Conservation (phyloP, 2,888 invertebrate species). For the Diaphora mendica region DNA sequence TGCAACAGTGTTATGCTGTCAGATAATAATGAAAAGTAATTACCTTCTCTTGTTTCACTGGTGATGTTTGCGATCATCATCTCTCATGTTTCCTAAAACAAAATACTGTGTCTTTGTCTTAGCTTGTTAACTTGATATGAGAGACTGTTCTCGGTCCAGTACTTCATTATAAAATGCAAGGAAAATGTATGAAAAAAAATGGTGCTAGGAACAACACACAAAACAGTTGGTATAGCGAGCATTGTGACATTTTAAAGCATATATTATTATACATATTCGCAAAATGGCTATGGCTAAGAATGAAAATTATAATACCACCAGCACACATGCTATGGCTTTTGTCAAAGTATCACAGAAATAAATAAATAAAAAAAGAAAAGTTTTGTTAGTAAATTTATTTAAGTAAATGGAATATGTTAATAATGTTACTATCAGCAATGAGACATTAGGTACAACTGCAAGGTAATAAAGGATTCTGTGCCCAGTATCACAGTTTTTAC, state of each 20-base stretch:
- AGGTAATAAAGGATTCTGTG: neutral
- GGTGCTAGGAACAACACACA: neutral
- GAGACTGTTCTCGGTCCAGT: neutral
- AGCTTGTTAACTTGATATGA: conserved; percentile 21
- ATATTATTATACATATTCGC: neutral
- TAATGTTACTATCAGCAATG: neutral
- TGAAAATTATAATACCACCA: neutral
- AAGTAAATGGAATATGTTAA: neutral
- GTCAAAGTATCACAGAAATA: neutral
- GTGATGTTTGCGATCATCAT: conserved; percentile 50
- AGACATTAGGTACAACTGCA: neutral
- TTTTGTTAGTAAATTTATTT: neutral
- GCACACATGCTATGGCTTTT: neutral
- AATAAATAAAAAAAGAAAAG: neutral
- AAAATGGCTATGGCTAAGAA: neutral
- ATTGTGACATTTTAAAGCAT: neutral
- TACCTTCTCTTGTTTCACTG: conserved; percentile 50
- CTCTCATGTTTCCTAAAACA: conserved; percentile 54
- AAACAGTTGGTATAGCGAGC: neutral
- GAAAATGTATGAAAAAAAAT: neutral
- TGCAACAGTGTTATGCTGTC: neutral
- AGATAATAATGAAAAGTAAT: conserved; percentile 7
- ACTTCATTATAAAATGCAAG: neutral
- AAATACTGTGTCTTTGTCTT: conserved; percentile 33
- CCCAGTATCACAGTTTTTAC: neutral